Percentiles rank a stretch among this genome's conserved stretches.
Evolutionary conservation across 2,797 vertebrate genomes (phyloP).

Genomic region (Champsocephalus esox): DNA sequence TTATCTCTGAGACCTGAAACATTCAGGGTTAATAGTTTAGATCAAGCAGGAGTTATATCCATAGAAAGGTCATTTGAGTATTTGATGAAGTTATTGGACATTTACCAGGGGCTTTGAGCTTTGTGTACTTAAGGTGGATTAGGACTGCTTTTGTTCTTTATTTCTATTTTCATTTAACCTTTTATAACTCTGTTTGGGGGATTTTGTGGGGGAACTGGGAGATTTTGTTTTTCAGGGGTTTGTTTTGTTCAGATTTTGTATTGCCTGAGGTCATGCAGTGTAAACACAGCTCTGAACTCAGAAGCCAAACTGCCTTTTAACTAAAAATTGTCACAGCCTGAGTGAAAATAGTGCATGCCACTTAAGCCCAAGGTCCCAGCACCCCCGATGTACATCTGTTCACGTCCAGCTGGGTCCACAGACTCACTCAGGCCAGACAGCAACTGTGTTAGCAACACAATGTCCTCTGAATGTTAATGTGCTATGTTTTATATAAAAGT

Average conservation of each 20-base stretch:
- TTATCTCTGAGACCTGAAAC: constrained; percentile 9
- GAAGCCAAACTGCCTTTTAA: constrained; percentile 46
- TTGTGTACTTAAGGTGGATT: constrained; percentile 33
- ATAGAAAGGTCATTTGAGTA: constrained; percentile 24
- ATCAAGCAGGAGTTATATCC: constrained; percentile 14
- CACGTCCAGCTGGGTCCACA: constrained; percentile 47
- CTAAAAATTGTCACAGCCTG: constrained; percentile 19
- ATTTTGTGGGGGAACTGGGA: constrained; percentile 25
- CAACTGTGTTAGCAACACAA: constrained; percentile 22
- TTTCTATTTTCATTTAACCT: constrained; percentile 23
- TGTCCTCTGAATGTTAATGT: constrained; percentile 18
- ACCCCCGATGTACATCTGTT: constrained; percentile 57
- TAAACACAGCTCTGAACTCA: constrained; percentile 50
- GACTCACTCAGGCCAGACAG: constrained; percentile 28
- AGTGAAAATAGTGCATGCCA: constrained; percentile 41
- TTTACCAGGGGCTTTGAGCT: constrained; percentile 13
- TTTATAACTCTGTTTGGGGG: constrained; percentile 21
- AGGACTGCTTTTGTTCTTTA: constrained; percentile 3
- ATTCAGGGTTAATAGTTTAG: constrained; percentile 2
- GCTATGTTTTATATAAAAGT: neutral
- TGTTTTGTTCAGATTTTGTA: constrained; percentile 35
- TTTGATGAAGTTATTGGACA: constrained; percentile 11
- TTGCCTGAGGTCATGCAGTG: constrained; percentile 44
- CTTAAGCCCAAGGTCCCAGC: constrained; percentile 58
- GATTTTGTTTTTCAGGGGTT: constrained; percentile 35